Evolutionary conservation across 2,797 vertebrate genomes (phyloP).

Genomic region (Malacoraja senta): DNA sequence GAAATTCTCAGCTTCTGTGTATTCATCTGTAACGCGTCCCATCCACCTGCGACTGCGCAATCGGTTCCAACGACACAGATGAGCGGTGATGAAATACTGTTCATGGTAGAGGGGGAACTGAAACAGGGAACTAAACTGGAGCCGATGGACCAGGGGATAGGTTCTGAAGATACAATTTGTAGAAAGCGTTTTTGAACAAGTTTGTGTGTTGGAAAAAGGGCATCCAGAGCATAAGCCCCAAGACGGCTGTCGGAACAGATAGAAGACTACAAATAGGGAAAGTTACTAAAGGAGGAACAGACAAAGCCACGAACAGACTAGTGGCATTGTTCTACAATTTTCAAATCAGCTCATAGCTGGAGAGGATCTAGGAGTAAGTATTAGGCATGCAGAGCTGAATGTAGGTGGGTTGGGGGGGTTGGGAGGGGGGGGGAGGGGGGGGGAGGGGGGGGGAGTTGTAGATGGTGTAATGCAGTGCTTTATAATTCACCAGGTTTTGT

Average conservation of each 20-base stretch:
- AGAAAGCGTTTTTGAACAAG: neutral
- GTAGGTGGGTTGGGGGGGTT: too few relatives aligned
- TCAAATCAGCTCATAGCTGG: neutral
- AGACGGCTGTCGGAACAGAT: neutral
- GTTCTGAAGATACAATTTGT: neutral
- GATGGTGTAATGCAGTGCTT: neutral
- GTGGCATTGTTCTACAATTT: neutral
- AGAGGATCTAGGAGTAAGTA: neutral
- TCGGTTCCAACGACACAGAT: neutral
- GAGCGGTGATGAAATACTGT: neutral
- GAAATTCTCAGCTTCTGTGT: too few relatives aligned
- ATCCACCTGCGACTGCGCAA: too few relatives aligned
- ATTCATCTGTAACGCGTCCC: too few relatives aligned
- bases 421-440: too few relatives aligned
- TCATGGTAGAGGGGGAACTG: neutral
- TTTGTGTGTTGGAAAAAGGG: neutral
- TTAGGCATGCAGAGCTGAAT: neutral
- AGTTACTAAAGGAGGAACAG: neutral
- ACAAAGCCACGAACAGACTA: neutral
- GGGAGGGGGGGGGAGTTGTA: neutral
- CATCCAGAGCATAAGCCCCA: neutral
- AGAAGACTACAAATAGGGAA: neutral
- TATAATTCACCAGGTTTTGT: neutral
- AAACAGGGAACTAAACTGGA: neutral
- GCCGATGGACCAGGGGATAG: neutral